Evolutionary conservation across 2,888 invertebrate genomes (phyloP).

Genomic region (Polydrusus pterygomalis): DNA sequence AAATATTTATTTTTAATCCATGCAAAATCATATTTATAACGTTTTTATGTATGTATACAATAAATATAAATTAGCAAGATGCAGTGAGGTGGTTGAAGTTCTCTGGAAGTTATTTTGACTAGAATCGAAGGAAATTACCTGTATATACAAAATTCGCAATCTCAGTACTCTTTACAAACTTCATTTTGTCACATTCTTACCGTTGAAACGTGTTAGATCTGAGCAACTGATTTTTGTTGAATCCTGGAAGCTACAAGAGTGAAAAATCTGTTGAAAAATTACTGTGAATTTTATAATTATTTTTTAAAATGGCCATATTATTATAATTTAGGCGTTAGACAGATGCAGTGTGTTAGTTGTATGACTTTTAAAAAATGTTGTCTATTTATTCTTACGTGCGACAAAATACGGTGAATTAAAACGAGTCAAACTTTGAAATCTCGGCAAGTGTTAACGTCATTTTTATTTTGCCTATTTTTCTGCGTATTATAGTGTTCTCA

Average conservation of each 20-base stretch:
- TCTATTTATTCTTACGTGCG: constrained; percentile 29
- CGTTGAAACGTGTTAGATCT: background rate
- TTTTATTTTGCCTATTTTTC: background rate
- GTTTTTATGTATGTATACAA: too few species aligned
- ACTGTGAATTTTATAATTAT: background rate
- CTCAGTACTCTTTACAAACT: too few species aligned
- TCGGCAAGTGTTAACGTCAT: background rate
- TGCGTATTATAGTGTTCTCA: constrained; percentile 46
- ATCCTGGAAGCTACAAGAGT: too few species aligned
- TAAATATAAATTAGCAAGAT: too few species aligned
- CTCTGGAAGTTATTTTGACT: too few species aligned
- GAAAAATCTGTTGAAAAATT: too few species aligned
- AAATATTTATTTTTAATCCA: too few species aligned
- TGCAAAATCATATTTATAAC: too few species aligned
- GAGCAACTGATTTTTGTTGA: too few species aligned
- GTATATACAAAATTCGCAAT: too few species aligned
- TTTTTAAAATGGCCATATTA: constrained; percentile 8
- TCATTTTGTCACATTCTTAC: background rate
- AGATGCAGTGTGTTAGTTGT: background rate
- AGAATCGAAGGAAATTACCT: too few species aligned
- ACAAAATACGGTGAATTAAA: background rate
- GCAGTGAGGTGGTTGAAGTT: too few species aligned
- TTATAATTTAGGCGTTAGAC: background rate
- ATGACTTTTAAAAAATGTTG: constrained; percentile 40
- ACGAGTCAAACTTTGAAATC: background rate